Percentiles rank a stretch among this genome's conserved stretches.
These are phyloP conservation scores for Oreochromis spilurus DNA, from an alignment of 2,113 vertebrate species.

Conservation along the genomic window DNA sequence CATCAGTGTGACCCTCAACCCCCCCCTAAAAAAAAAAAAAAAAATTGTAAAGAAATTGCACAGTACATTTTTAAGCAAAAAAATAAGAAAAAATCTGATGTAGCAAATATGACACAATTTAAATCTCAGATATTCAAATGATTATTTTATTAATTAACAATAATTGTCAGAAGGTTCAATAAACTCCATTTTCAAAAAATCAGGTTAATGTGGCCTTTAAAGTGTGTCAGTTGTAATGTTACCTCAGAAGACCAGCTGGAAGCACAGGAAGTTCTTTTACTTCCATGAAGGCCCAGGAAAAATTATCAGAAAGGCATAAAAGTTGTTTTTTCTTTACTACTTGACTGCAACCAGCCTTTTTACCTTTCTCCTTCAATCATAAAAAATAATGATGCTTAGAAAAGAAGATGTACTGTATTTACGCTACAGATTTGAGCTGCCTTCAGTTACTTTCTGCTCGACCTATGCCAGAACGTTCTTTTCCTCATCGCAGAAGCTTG, in stretches of 20 bases:
- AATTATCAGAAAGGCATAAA: not conserved
- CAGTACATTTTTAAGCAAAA: fast-evolving
- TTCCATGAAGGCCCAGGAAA: not conserved
- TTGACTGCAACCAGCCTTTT: not conserved
- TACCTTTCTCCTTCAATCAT: not conserved
- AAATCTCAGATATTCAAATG: not conserved
- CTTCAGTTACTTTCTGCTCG: not conserved
- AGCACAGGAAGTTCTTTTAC: not conserved
- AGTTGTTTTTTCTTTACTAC: not conserved
- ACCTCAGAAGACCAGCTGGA: not conserved
- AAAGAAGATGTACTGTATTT: not conserved
- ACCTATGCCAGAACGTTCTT: not conserved
- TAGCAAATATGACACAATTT: not conserved
- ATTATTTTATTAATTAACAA: not conserved
- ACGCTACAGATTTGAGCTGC: not conserved
- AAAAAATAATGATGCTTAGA: not conserved
- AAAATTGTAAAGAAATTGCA: not conserved
- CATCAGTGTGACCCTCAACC: not conserved
- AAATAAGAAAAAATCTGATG: not conserved
- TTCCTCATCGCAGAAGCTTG: not conserved
- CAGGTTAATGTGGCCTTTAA: not conserved
- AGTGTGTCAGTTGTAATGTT: not conserved
- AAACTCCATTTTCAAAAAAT: not conserved
- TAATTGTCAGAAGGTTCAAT: not conserved
- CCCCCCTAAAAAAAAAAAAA: too few relatives aligned